Evolutionary conservation across 1,140 invertebrate species (phyloP).

Genomic region (Drosophila littoralis): DNA sequence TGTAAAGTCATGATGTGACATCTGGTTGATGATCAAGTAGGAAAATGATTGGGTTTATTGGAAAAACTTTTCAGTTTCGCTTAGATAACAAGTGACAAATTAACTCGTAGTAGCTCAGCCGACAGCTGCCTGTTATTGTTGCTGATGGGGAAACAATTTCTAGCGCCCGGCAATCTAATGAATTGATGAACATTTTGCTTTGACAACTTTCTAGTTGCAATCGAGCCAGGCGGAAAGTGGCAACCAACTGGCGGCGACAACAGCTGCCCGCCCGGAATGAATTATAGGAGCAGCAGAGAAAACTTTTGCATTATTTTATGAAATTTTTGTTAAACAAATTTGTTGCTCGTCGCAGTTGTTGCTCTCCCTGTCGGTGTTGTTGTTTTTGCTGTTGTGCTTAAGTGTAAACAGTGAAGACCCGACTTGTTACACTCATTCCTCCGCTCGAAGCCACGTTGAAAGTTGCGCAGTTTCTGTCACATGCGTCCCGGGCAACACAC

Average conservation of each 20-base stretch:
- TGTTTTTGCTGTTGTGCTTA: constrained; percentile 60
- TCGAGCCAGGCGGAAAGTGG: neutral
- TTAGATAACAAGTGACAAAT: constrained; percentile 37
- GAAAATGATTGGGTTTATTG: neutral
- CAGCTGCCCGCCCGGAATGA: constrained; percentile 45
- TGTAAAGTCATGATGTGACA: neutral
- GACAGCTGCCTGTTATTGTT: constrained; percentile 43
- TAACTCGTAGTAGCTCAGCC: constrained; percentile 23
- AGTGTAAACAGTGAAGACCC: constrained; percentile 47
- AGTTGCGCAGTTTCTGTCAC: constrained; percentile 53
- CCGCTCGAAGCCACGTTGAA: constrained; percentile 20
- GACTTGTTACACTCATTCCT: constrained; percentile 15
- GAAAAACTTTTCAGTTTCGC: constrained; percentile 22
- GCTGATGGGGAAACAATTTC: constrained; percentile 50
- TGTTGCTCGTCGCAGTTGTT: constrained; percentile 46
- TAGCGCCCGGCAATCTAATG: constrained; percentile 46
- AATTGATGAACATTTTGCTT: constrained; percentile 50
- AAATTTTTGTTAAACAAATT: constrained; percentile 61
- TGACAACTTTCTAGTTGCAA: constrained; percentile 38
- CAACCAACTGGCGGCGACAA: constrained; percentile 22
- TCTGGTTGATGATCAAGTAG: constrained; percentile 14
- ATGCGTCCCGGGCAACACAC: constrained; percentile 40
- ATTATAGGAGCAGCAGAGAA: constrained; percentile 32
- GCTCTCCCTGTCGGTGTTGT: constrained; percentile 14
- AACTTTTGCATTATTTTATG: constrained; percentile 60